Evolutionary conservation across 2,797 vertebrate species (phyloP).

Genomic region (Brachymystax lenok): DNA sequence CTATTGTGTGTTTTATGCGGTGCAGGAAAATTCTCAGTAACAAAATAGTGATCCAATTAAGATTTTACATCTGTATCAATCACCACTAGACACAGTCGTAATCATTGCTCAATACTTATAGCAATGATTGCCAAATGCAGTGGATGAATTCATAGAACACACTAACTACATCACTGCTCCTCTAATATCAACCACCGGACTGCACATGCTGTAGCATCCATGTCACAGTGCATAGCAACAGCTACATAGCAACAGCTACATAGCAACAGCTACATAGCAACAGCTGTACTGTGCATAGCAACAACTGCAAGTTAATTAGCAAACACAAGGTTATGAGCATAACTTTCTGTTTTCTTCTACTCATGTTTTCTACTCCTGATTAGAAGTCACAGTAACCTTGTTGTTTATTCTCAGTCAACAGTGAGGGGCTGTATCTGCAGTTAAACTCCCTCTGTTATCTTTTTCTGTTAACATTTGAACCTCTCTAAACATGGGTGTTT

Average conservation of each 20-base stretch:
- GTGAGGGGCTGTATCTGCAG: slow-evolving; percentile 4
- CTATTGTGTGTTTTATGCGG: too few species aligned
- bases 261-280: slow-evolving; percentile 81
- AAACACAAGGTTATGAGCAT: too few species aligned
- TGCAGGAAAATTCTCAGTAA: too few species aligned
- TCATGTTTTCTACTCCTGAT: too few species aligned
- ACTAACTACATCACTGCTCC: slow-evolving; percentile 32
- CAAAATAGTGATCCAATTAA: too few species aligned
- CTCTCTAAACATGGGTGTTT: slow-evolving; percentile 37
- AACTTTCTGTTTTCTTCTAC: too few species aligned
- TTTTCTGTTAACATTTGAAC: slow-evolving; percentile 1
- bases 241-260: slow-evolving; percentile 77
- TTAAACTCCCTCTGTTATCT: slow-evolving; percentile 46
- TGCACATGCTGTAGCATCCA: slow-evolving; percentile 59
- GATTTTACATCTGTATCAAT: slow-evolving; percentile 17
- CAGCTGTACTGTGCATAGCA: slow-evolving; percentile 60
- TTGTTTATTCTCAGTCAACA: too few species aligned
- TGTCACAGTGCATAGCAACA: slow-evolving; percentile 76
- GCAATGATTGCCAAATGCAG: slow-evolving; percentile 36
- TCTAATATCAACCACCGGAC: slow-evolving; percentile 58
- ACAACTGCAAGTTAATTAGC: slow-evolving; percentile 70
- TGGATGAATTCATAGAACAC: slow-evolving; percentile 14
- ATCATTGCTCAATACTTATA: slow-evolving; percentile 3
- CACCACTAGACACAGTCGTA: slow-evolving; percentile 45
- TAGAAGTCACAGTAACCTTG: too few species aligned